A percentile compares a stretch with the other conserved stretches of the same genome.
These are phyloP conservation scores for Perizoma affinitatum DNA, from an alignment of 2,888 invertebrate genomes.

Conservation along the genomic window DNA sequence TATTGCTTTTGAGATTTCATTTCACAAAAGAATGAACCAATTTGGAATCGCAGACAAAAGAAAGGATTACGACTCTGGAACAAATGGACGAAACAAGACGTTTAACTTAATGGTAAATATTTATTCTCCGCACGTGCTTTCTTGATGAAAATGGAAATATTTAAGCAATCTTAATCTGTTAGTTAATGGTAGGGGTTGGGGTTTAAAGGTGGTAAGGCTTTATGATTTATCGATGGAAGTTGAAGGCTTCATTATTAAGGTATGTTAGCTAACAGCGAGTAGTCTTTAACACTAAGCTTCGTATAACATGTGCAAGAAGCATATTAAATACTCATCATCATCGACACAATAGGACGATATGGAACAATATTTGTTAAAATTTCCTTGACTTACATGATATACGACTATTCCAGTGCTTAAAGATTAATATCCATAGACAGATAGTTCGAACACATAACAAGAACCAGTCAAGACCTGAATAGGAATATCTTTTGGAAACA, in stretches of 20 bases:
- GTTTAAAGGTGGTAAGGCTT: constrained; percentile 27
- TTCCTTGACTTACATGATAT: constrained; percentile 6
- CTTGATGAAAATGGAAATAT: constrained; percentile 19
- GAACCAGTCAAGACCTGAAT: constrained; percentile 32
- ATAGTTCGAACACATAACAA: constrained; percentile 34
- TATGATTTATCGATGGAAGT: constrained; percentile 36
- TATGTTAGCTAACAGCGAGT: not conserved
- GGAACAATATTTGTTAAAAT: not conserved
- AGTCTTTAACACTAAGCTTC: too few species aligned
- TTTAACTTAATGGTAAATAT: constrained; percentile 36
- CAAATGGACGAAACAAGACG: constrained; percentile 53
- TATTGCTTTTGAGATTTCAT: constrained; percentile 38
- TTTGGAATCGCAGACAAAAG: constrained; percentile 53
- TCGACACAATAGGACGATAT: too few species aligned
- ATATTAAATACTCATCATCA: too few species aligned
- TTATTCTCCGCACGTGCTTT: constrained; percentile 53
- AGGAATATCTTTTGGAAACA: constrained; percentile 30
- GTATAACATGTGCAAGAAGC: too few species aligned
- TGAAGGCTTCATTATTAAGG: constrained; percentile 2
- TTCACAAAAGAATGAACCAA: constrained; percentile 55
- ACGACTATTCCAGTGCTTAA: constrained; percentile 8
- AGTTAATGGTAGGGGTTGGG: constrained; percentile 13
- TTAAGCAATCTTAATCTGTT: constrained; percentile 13
- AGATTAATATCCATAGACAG: constrained; percentile 27
- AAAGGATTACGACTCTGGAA: constrained; percentile 58